A percentile compares a stretch with the other conserved stretches of the same genome.
These are phyloP conservation scores for Nycticebus coucang DNA, from an alignment of 2,113 vertebrate genomes.

Conservation along the genomic window DNA sequence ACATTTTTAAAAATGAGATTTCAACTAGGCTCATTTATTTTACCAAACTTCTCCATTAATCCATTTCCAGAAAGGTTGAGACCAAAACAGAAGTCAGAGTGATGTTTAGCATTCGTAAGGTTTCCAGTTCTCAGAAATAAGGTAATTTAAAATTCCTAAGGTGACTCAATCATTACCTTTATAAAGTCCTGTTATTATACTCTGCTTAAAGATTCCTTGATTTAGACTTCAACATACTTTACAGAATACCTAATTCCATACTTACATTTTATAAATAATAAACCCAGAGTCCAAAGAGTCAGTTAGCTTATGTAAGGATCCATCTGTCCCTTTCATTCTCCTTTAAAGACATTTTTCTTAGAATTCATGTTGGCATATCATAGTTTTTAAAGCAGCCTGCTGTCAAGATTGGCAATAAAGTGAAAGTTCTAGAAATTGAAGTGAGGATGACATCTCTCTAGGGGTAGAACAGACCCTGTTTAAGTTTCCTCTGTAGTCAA, in stretches of 20 bases:
- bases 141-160: not conserved
- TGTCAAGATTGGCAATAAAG: not conserved
- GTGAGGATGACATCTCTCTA: not conserved
- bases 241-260: not conserved
- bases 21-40: not conserved
- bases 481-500: not conserved
- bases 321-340: not conserved
- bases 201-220: not conserved
- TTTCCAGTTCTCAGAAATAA: not conserved
- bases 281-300: not conserved
- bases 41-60: not conserved
- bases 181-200: not conserved
- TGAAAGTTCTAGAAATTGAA: not conserved
- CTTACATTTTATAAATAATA: constrained; percentile 3
- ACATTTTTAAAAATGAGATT: not conserved
- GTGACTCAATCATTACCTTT: not conserved
- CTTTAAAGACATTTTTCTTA: not conserved
- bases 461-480: not conserved
- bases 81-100: not conserved
- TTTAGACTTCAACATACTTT: not conserved
- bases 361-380: not conserved
- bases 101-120: not conserved
- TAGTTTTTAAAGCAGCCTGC: not conserved
- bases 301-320: not conserved
- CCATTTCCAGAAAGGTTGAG: not conserved